These are phyloP conservation scores for Taxidea taxus DNA, from an alignment of 2,113 vertebrate genomes.

Conservation along the genomic window DNA sequence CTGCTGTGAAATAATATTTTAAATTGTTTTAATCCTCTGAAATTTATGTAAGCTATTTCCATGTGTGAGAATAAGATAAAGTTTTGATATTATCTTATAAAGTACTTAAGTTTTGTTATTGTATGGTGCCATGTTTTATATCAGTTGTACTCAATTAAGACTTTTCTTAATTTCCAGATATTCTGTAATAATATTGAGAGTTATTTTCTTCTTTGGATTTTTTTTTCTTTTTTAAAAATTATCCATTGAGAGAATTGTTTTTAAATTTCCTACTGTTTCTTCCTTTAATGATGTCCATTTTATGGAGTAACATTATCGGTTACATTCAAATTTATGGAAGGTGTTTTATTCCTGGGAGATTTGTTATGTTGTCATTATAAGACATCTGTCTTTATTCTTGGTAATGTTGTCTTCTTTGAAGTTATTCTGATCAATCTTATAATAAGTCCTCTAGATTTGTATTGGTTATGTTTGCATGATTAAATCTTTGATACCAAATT, in stretches of 20 bases:
- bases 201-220: neutral
- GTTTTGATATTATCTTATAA: neutral
- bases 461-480: neutral
- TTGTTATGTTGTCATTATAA: neutral
- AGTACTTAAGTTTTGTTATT: neutral
- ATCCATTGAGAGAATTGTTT: neutral
- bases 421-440: neutral
- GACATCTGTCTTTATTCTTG: neutral
- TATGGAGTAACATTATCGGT: neutral
- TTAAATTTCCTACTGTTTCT: neutral
- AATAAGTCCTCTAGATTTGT: neutral
- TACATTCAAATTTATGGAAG: neutral
- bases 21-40: neutral
- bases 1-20: neutral
- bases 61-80: neutral
- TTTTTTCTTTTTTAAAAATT: neutral
- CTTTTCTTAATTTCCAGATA: neutral
- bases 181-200: neutral
- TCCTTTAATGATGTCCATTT: neutral
- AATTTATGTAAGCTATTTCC: neutral
- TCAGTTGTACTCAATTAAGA: neutral
- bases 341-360: neutral
- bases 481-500: neutral
- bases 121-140: neutral
- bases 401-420: neutral